Conservation (phyloP, 2,888 invertebrate species). For the Tachina grossa region DNA sequence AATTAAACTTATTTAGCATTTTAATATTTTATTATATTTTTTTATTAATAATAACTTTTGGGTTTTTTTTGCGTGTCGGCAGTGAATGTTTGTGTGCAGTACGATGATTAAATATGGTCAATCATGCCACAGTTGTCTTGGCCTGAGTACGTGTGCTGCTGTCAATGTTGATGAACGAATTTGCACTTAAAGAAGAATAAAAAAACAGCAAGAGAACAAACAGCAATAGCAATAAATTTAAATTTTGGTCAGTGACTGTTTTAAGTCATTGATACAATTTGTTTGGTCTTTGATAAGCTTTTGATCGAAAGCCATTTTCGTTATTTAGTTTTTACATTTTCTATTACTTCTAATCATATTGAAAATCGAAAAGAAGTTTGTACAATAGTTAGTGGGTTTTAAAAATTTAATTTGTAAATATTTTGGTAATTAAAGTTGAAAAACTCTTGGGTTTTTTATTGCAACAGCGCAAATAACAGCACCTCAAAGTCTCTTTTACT, state of each 20-base stretch:
- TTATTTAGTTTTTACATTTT: slow-evolving; percentile 17
- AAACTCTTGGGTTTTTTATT: too few relatives aligned
- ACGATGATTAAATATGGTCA: slow-evolving; percentile 57
- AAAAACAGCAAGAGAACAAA: slow-evolving; percentile 3
- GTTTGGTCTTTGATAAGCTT: slow-evolving; percentile 13
- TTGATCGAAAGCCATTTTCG: slow-evolving; percentile 27
- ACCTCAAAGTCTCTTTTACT: too few relatives aligned
- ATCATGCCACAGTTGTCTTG: slow-evolving; percentile 44
- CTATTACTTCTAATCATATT: not conserved
- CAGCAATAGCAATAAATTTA: not conserved
- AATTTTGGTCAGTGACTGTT: slow-evolving; percentile 28
- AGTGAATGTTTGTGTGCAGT: slow-evolving; percentile 22
- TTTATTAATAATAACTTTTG: slow-evolving; percentile 6
- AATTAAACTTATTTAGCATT: too few relatives aligned
- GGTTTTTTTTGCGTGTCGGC: not conserved
- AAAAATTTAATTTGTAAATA: too few relatives aligned
- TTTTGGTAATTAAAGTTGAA: too few relatives aligned
- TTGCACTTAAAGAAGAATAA: slow-evolving; percentile 31
- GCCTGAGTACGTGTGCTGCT: slow-evolving; percentile 35
- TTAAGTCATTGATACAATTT: slow-evolving; percentile 31
- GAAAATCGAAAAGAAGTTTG: not conserved
- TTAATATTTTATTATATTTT: not conserved
- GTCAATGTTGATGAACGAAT: slow-evolving; percentile 4
- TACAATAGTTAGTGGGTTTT: not conserved
- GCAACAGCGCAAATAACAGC: too few relatives aligned